Evolutionary conservation across 2,888 invertebrate species (phyloP), one percentile per base, ranked within the genome.

Genomic region (Eupithecia exiguata): DNA sequence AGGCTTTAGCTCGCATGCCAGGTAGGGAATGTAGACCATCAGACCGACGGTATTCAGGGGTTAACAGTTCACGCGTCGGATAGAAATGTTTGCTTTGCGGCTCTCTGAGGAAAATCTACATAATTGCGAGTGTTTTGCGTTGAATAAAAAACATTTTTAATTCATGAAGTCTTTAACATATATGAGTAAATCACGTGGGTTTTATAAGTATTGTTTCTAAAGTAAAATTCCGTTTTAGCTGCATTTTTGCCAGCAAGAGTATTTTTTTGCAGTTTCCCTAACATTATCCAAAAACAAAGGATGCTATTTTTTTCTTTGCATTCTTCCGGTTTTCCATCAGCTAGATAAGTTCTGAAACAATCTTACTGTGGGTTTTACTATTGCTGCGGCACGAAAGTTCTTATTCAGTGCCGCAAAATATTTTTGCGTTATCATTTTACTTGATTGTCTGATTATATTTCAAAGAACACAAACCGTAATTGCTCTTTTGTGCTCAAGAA

Each of bases 1-100:
- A 46, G 10, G 53, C 46, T 30, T 68, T 62, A 61, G 53, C 49
- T 71, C 40, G 74, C 76, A 76, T 71, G 76, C 65, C 30, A 68
- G 68, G 61, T 49, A 12, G 66, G 66, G 69, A 58, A 68, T 72
- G 67, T 72, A 70, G 63, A 74, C 35, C 43, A 35, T 62, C 38
- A 21, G 5, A 25, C 40, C 21, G n/a, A 2, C 30, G 68, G 49
- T 70, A 70, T 53, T 66, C 61, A 72, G 68, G 61, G 70, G 70
- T 63, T 46, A 72, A 53, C 70, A 72, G 62, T 68, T 67, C 67
- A 72, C 67, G 61, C 72, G 63, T 58, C 43, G 66, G 66, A 53
- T 62, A 74, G 25, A 66, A 66, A 63, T 38, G 14, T 62, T 74
- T 63, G 38, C 67, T 66, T 74, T 69, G 68, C 58, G 65, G 68